Evolutionary conservation across 2,797 vertebrate genomes (phyloP).

Genomic region (Carapus acus): DNA sequence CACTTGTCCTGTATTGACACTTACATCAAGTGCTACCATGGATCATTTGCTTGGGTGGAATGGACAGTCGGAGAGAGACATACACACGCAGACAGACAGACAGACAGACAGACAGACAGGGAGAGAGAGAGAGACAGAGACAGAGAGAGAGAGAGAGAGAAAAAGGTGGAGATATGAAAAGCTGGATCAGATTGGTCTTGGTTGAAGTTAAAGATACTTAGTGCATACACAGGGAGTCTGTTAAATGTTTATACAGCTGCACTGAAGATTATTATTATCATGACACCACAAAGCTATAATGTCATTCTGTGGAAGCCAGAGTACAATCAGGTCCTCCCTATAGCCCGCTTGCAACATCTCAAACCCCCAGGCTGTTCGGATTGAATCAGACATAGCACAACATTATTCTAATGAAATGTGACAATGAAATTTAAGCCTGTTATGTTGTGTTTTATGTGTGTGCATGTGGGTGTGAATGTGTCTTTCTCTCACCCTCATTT

Average conservation of each 20-base stretch:
- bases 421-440: constrained; percentile 47
- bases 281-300: constrained; percentile 81
- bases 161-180: constrained; percentile 63
- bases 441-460: too few relatives aligned
- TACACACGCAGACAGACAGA: constrained; percentile 5
- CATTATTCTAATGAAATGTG: constrained; percentile 56
- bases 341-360: constrained; percentile 61
- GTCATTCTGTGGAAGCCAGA: constrained; percentile 78
- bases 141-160: constrained; percentile 25
- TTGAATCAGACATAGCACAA: constrained; percentile 42
- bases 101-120: constrained; percentile 5
- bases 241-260: constrained; percentile 83
- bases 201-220: constrained; percentile 76
- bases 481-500: constrained; percentile 16
- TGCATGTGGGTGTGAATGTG: too few relatives aligned
- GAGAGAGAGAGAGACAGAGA: constrained; percentile 9
- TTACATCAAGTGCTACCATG: constrained; percentile 56
- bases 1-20: too few relatives aligned
- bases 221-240: constrained; percentile 74
- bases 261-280: constrained; percentile 82
- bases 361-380: constrained; percentile 47
- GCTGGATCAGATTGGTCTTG: constrained; percentile 72
- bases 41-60: constrained; percentile 47
- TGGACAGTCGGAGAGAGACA: constrained; percentile 10
- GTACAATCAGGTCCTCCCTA: constrained; percentile 74